Conservation (phyloP, 37 sponge, comb jelly and placozoan species). For the Haliclona indistincta region DNA sequence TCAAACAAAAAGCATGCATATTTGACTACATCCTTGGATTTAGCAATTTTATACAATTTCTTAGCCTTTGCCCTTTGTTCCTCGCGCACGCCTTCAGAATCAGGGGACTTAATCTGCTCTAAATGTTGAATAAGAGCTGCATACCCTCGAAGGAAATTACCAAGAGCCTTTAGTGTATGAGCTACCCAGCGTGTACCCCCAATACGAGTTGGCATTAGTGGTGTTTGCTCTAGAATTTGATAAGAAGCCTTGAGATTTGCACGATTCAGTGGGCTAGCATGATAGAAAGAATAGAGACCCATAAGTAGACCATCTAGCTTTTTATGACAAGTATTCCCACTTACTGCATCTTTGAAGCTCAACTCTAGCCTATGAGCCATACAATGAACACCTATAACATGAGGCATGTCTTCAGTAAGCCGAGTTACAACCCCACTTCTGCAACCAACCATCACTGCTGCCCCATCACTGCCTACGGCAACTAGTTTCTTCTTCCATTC, state of each 20-base stretch:
- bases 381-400: background rate
- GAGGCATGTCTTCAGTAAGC: background rate
- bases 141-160: background rate
- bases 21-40: too few relatives aligned
- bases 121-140: slow-evolving; percentile 6
- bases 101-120: slow-evolving; percentile 13
- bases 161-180: slow-evolving; percentile 7
- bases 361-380: slow-evolving; percentile 16
- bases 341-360: background rate
- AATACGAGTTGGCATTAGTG: background rate
- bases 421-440: background rate
- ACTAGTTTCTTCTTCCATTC: too few relatives aligned
- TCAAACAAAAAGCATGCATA: too few relatives aligned
- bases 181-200: slow-evolving; percentile 9
- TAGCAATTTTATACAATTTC: too few relatives aligned
- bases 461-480: slow-evolving; percentile 30
- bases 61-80: too few relatives aligned
- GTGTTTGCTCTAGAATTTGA: background rate
- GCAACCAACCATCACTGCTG: slow-evolving; percentile 14
- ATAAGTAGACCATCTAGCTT: background rate
- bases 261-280: slow-evolving; percentile 12
- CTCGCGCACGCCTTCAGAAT: too few relatives aligned
- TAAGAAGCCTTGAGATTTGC: slow-evolving; percentile 11
- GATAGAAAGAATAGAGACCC: background rate
- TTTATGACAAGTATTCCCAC: background rate